Evolutionary conservation across 2,888 invertebrate species (phyloP).

Genomic region (Carabus problematicus): DNA sequence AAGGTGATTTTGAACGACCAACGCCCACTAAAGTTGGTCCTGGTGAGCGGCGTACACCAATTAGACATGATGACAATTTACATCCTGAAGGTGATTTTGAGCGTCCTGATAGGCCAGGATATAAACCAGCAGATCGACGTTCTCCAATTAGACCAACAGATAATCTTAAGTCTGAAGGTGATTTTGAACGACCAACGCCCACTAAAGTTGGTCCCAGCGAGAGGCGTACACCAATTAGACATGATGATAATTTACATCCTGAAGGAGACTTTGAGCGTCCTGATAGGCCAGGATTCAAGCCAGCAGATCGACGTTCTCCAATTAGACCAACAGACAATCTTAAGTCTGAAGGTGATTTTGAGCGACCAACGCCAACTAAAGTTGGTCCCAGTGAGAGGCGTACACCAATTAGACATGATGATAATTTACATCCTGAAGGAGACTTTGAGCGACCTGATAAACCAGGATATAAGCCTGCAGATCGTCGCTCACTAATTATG

Average conservation of each 20-base stretch:
- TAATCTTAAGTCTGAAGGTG: constrained; percentile 63
- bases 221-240: constrained; percentile 49
- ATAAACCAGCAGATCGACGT: constrained; percentile 63
- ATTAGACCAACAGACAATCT: constrained; percentile 64
- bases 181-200: constrained; percentile 59
- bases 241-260: constrained; percentile 65
- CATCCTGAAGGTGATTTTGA: constrained; percentile 63
- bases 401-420: constrained; percentile 60
- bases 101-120: constrained; percentile 55
- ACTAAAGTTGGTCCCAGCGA: constrained; percentile 49
- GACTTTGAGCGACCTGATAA: constrained; percentile 61
- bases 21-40: constrained; percentile 50
- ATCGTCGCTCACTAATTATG: constrained; percentile 56
- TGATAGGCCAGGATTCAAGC: constrained; percentile 50
- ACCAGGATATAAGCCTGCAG: constrained; percentile 56
- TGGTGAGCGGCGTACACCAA: constrained; percentile 54
- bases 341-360: constrained; percentile 64
- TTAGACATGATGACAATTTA: constrained; percentile 61
- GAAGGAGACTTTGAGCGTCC: constrained; percentile 60
- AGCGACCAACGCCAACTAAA: constrained; percentile 53
- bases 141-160: constrained; percentile 61
- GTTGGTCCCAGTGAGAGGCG: constrained; percentile 65
- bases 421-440: constrained; percentile 66
- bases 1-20: constrained; percentile 65
- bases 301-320: constrained; percentile 58